Evolutionary conservation across 1,140 invertebrate species (phyloP).

Genomic region (Augochlora pura): DNA sequence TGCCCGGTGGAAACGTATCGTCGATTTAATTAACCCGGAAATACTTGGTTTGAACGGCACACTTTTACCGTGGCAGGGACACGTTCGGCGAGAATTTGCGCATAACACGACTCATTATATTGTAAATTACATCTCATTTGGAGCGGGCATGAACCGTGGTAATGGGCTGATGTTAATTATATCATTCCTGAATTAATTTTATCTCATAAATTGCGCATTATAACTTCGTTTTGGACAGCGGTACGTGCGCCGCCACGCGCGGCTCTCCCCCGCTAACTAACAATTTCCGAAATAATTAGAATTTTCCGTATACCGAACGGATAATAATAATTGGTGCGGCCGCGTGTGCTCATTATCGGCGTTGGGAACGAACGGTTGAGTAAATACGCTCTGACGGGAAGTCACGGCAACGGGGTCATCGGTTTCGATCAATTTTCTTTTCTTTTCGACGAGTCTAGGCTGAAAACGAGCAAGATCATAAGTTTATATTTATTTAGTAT

Average conservation of each 20-base stretch:
- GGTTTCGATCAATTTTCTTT: too few relatives aligned
- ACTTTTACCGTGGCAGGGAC: not conserved
- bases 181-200: slow-evolving; percentile 19
- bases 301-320: not conserved
- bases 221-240: not conserved
- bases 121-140: slow-evolving; percentile 32
- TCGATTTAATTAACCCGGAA: not conserved
- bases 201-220: slow-evolving; percentile 7
- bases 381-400: not conserved
- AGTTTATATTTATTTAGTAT: too few relatives aligned
- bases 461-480: too few relatives aligned
- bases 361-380: slow-evolving; percentile 3
- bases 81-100: not conserved
- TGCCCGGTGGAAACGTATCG: not conserved
- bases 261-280: not conserved
- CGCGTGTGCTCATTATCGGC: slow-evolving; percentile 12
- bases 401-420: not conserved
- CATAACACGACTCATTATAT: not conserved
- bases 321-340: slow-evolving; percentile 18
- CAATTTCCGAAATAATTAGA: slow-evolving; percentile 30
- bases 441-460: too few relatives aligned
- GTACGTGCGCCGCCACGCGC: not conserved
- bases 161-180: slow-evolving; percentile 26
- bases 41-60: not conserved
- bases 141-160: slow-evolving; percentile 10